Base-by-base conservation (phyloP, 2,113 vertebrate species). In the Coracopsis vasa region DNA sequence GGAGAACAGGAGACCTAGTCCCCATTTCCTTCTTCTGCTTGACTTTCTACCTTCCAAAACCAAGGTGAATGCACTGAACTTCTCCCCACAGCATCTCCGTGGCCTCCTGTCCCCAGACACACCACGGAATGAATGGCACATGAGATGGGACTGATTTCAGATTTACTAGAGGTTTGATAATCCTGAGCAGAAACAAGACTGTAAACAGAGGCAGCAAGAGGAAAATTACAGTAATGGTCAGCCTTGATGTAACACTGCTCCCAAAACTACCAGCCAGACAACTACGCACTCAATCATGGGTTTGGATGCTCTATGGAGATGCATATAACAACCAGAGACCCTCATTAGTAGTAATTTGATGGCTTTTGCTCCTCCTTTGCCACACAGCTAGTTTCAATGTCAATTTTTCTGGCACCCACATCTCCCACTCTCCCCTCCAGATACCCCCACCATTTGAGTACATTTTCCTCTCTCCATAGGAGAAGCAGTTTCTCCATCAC, bases 241-340 rank as follows among this genome's bases (percentile, higher is more conserved):
- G n/a, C 42, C 37, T n/a, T 42, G n/a, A 13, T 14, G 14, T 16
- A 53, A 73, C 58, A 2, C 14, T 58, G 71, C 39, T 90, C 77
- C 51, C 71, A 45, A 44, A 33, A 21, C 9, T 24, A 72, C n/a
- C 53, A 81, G 86, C 54, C 74, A 48, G 42, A 85, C 20, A 73
- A 15, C 31, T 14, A 31, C 0, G 4, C 6, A 29, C 44, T 41
- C 24, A 69, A 2, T 33, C n/a, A 28, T 1, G 6, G 73, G 2
- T 28, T 28, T 42, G 41, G 53, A 50, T 47, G 14, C 37, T 21
- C 28, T 83, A 67, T 5, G 8, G 58, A 33, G 33, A 64, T 13
- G 48, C 0, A 0, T 39, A 2, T 10, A 79, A 71, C 21, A 54
- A 33, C 23, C 45, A 58, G 64, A 53, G 31, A 72, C 48, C 31